Conservation (phyloP, 2,888 invertebrate species). For the Idaea biselata region DNA sequence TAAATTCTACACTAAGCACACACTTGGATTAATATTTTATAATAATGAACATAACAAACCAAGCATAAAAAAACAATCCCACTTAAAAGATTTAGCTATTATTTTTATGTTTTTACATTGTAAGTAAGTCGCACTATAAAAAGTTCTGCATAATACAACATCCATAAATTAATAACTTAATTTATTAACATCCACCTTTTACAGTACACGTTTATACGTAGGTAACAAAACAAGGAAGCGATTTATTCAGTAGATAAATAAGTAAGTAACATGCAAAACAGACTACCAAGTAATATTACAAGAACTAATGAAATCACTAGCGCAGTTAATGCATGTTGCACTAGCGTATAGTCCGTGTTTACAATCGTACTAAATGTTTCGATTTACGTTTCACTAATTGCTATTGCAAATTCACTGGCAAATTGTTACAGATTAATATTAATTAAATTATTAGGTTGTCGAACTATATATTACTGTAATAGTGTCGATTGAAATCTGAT, state of each 20-base stretch:
- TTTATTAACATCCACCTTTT: background rate
- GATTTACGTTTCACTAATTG: slow-evolving; percentile 35
- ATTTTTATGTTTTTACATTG: no score
- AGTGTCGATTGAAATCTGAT: background rate
- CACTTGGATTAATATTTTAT: no score
- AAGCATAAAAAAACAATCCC: no score
- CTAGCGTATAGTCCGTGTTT: background rate
- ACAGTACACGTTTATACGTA: background rate
- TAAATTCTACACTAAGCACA: no score
- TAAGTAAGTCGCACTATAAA: background rate
- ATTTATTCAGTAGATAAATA: background rate
- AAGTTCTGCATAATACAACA: background rate
- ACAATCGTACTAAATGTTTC: slow-evolving; percentile 3
- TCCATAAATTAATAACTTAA: slow-evolving; percentile 3
- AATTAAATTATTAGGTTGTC: background rate
- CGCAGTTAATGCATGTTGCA: slow-evolving; percentile 12
- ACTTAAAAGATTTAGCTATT: no score
- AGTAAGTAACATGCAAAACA: background rate
- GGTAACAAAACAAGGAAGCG: background rate
- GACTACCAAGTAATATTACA: slow-evolving; percentile 9
- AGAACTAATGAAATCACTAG: slow-evolving; percentile 18
- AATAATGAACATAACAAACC: no score
- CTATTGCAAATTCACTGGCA: background rate
- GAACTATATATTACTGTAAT: background rate
- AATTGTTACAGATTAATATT: background rate